A percentile compares a stretch with the other conserved stretches of the same genome.
phyloP scores from a whole-genome alignment of 1,140 invertebrate species.

The Magallana gigas region DNA sequence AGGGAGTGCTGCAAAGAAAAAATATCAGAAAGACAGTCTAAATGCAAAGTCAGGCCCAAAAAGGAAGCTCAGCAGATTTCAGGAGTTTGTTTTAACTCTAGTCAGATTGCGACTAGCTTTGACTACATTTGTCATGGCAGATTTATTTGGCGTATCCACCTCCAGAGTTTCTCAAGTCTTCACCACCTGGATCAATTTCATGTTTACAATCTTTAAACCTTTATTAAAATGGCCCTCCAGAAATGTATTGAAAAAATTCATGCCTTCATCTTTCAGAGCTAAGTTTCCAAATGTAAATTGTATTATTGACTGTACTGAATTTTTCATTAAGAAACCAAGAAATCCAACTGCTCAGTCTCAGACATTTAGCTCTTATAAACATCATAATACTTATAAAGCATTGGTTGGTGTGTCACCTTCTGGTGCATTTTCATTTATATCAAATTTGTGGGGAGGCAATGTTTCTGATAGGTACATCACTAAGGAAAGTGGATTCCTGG shows the following conservation, averaged over 20 bases:
- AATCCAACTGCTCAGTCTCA: constrained; percentile 36
- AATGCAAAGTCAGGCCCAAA: no score
- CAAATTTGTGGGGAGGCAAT: constrained; percentile 73
- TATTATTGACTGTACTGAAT: constrained; percentile 61
- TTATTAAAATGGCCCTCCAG: constrained; percentile 39
- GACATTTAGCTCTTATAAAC: constrained; percentile 75
- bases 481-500: background rate
- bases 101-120: no score
- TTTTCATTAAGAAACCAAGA: constrained; percentile 49
- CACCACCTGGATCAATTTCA: no score
- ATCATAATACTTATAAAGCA: constrained; percentile 75
- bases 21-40: background rate
- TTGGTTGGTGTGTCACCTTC: constrained; percentile 77
- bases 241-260: constrained; percentile 23
- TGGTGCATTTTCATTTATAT: constrained; percentile 77
- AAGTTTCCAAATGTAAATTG: constrained; percentile 42
- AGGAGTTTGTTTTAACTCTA: no score
- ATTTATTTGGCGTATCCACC: no score
- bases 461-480: constrained; percentile 15
- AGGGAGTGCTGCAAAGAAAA: background rate
- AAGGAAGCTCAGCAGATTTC: no score
- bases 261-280: constrained; percentile 43
- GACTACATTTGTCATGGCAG: no score
- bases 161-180: no score
- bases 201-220: no score